Base-by-base conservation (phyloP, 2,797 vertebrate genomes). In the Sebastes minor region DNA sequence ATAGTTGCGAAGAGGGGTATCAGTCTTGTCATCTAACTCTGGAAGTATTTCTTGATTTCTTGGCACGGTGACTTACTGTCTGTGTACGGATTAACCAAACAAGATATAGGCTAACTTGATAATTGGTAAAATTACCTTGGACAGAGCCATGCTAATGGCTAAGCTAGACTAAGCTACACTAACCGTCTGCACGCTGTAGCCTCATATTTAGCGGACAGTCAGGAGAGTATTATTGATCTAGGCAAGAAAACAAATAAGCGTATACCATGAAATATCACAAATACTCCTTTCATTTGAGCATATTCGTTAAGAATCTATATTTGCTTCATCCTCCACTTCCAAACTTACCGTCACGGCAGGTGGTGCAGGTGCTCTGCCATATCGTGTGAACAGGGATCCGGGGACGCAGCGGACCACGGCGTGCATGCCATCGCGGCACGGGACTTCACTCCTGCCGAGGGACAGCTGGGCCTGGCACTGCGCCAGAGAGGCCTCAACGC, bases 361-460 rank as follows among this genome's bases (percentile, higher is more conserved):
- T 0, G 92, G 89, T 25, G 94, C 75, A 14, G 93, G 93, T 0
- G 82, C 86, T 80, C 92, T 86, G 55, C 95, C 93, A 0, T 84
- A 72, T 2, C 88, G 89, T 4, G 86, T 35, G 73, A 97, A 96
- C 81, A 92, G 95, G 23, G 94, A 87, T 27, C 97, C 94, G 0
- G 95, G 93, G 59, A 96, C 80, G 9, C 99, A 99, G 92, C 96
- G 97, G 83, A 97, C 92, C 2, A 98, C 94, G 0, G 96, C 94
- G 0, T 98, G 96, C 95, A 99, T 99, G 77, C 97, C 97, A 0
- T 86, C 94, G 0, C 76, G 89, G 63, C 98, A 99, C 35, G 98
- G 96, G 57, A 91, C 85, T 14, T 96, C 84, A 4, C 61, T 87
- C 73, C 95, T 92, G 72, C 94, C 86, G 23, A 95, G 86, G 22